Percentiles rank a stretch among this genome's conserved stretches.
These are phyloP conservation scores for Hafferia zeledoni DNA, from an alignment of 2,797 vertebrate species.

Conservation along the genomic window DNA sequence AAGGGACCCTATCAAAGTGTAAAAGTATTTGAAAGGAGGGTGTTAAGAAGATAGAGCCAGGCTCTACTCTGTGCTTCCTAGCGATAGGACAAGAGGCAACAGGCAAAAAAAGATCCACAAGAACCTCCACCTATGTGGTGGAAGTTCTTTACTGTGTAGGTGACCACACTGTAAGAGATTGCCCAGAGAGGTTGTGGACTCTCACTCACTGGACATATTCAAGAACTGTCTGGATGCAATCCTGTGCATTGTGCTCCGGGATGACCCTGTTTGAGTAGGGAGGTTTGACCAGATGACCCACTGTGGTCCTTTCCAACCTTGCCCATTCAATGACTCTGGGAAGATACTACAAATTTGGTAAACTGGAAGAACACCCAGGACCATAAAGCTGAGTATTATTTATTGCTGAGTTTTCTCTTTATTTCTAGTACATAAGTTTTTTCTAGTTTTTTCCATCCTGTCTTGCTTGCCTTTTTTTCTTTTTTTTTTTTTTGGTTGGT, in stretches of 20 bases:
- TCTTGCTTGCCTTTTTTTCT: accelerated
- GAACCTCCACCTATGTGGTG: not conserved
- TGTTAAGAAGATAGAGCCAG: no score
- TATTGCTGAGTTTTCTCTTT: not conserved
- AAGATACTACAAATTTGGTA: accelerated
- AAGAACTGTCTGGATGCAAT: not conserved
- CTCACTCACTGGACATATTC: not conserved
- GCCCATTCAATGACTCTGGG: not conserved
- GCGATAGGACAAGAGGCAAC: not conserved
- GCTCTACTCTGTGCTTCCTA: not conserved
- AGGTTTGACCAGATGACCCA: not conserved
- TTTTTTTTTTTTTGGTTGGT: no score
- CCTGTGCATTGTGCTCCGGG: not conserved
- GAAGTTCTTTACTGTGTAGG: not conserved
- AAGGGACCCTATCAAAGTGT: not conserved
- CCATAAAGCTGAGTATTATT: not conserved
- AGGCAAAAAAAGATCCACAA: not conserved
- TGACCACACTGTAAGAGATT: accelerated
- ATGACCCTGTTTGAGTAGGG: not conserved
- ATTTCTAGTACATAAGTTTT: not conserved
- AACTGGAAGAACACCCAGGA: not conserved
- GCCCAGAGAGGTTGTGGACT: no score
- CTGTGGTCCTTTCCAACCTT: not conserved
- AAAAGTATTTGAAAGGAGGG: not conserved
- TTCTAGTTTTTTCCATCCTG: not conserved